A percentile compares a stretch with the other conserved stretches of the same genome.
These are phyloP conservation scores for Fistularia commersonii DNA, from an alignment of 2,797 vertebrate genomes.

Conservation along the genomic window DNA sequence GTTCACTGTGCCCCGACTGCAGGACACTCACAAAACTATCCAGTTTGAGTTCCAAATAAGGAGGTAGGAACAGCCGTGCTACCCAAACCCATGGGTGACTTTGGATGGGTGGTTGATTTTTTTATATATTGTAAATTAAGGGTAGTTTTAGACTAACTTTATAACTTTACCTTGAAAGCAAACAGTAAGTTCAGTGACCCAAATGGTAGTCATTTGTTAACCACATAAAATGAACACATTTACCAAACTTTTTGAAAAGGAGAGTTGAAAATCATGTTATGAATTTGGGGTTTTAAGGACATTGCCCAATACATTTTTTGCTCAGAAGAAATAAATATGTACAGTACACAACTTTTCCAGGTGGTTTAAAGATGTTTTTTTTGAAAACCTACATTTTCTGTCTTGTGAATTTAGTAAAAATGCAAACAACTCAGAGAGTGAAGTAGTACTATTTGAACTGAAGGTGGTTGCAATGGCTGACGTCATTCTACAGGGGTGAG, in stretches of 20 bases:
- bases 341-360: no score
- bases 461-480: slow-evolving; percentile 79
- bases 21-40: slow-evolving; percentile 74
- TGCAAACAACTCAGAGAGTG: slow-evolving; percentile 88
- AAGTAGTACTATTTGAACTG: slow-evolving; percentile 75
- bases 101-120: no score
- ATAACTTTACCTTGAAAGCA: no score
- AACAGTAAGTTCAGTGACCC: neutral
- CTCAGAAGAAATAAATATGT: no score
- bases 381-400: neutral
- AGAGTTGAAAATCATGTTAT: no score
- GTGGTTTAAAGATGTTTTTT: no score
- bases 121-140: no score
- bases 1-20: slow-evolving; percentile 84
- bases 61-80: slow-evolving; percentile 69
- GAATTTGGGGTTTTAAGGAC: no score
- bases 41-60: slow-evolving; percentile 89
- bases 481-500: slow-evolving; percentile 86
- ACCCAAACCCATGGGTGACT: neutral
- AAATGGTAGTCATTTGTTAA: neutral
- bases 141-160: no score
- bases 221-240: neutral
- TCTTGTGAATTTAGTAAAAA: slow-evolving; percentile 80
- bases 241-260: no score
- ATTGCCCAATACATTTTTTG: no score